Evolutionary conservation across 1,140 invertebrate genomes (phyloP), one percentile per base, ranked within the genome.

Genomic region (Formica exsecta): DNA sequence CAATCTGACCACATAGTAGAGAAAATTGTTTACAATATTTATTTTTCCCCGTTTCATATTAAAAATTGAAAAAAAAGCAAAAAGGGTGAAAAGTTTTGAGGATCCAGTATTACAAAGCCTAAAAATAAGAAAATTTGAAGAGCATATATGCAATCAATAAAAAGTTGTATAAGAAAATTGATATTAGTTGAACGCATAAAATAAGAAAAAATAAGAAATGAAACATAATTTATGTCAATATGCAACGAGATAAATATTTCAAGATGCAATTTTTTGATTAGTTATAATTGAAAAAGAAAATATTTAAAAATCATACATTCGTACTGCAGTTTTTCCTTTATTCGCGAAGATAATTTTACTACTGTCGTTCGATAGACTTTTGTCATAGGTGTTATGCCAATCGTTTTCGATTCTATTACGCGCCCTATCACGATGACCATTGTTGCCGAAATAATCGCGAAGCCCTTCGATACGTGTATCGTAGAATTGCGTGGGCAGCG

Each of bases 391-490:
- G 51, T 61, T 71, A 57, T 32, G 36, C 16, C 51, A 41, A 51
- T 51, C 48, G 38, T 83, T 83, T 19, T n/a, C 54, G 36, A 57
- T 61, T 54, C 32, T 59, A 57, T 57, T 68, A 79, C 62, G n/a
- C 41, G 6, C 36, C 38, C 16, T 83, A 83, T 41, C 54, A 61
- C 36, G 19, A 38, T 41, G 32, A n/a, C n/a, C 32, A 41, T 83
- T 83, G 79, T 73, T 73, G 44, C 73, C 25, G 54, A 62, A 76
- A 36, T 64, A 77, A 85, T 77, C 61, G 73, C 68, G 11, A 29
- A 44, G 8, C 48, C 41, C 48, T 76, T 54, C 22, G 44, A 48
- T 32, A 83, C 41, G 16, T 61, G 32, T 65, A 65, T 65, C 32
- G 16, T 77, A 77, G 13, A 48, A 83, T 62, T 75, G 54, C 7